Evolutionary conservation across 2,888 invertebrate genomes (phyloP), one percentile per base, ranked within the genome.

Genomic region (Drosophila affinis): DNA sequence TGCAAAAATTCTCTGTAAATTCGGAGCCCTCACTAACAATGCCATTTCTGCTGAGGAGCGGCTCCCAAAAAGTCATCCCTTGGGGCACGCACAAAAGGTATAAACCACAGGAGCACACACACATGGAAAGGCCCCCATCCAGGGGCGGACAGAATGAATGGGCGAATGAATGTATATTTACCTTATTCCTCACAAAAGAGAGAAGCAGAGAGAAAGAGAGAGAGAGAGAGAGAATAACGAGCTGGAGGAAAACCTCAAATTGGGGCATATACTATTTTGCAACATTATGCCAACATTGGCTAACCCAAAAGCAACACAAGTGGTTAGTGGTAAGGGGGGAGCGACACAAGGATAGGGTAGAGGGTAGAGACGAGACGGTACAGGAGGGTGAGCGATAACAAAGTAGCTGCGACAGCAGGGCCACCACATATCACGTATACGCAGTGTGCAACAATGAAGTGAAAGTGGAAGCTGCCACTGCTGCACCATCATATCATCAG

Each of bases 361-460:
- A 1, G 21, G 21, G 21, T 21, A 21, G 21, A 3, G 21, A 3
- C 21, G n/a, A 27, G 54, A 39, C n/a, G n/a, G n/a, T n/a, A n/a
- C n/a, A n/a, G n/a, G 32, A 44, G 3, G 54, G 29, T 9, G 29
- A 44, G 17, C 54, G 56, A 57, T 83, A 88, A 88, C 88, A 83
- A 88, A 83, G 87, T 88, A 81, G 77, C 73, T 81, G 64, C 71
- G 55, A 51, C 83, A 82, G 60, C 69, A 77, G 70, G 39, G 56
- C 62, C 76, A 67, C 77, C 75, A 82, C 63, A 77, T 54, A 77
- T 86, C 80, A 86, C 82, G 88, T 86, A 88, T 86, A 75, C 87
- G 84, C 84, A 72, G 55, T 67, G 87, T 80, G 83, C 84, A 76
- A 80, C 88, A 83, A 83, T 83, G 69, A 69, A 83, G 69, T 72